phyloP scores from a whole-genome alignment of 2,888 invertebrate species.

The Lepidocyrtoides sp. region DNA sequence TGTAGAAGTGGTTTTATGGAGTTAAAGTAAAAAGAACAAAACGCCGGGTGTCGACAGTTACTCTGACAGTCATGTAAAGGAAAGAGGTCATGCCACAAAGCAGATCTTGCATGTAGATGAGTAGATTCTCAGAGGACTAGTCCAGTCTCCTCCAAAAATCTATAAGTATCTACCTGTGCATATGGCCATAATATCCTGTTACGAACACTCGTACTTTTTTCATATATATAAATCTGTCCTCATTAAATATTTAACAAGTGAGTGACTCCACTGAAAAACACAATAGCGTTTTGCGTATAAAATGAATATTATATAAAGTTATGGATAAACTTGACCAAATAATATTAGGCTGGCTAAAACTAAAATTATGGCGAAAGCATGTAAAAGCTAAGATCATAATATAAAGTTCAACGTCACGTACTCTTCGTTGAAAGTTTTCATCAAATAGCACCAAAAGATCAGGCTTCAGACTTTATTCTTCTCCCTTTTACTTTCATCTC shows the following conservation, averaged over 20 bases:
- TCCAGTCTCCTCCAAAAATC: conserved; percentile 14
- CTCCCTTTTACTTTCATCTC: conserved; percentile 23
- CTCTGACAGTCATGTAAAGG: conserved; percentile 49
- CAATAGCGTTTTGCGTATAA: background rate
- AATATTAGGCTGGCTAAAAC: no score
- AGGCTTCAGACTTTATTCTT: conserved; percentile 7
- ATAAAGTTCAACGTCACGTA: background rate
- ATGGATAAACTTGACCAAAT: conserved; percentile 55
- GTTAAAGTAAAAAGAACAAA: conserved; percentile 32
- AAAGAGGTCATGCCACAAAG: conserved; percentile 62
- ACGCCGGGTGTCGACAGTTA: conserved; percentile 66
- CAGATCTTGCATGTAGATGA: conserved; percentile 66
- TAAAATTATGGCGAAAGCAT: background rate
- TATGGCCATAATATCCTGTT: background rate
- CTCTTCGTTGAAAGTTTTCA: background rate
- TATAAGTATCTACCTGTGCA: background rate
- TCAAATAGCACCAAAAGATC: background rate
- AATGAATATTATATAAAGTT: background rate
- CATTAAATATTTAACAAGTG: conserved; percentile 46
- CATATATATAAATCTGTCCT: background rate
- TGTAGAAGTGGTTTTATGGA: background rate
- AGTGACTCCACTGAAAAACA: conserved; percentile 36
- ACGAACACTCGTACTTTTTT: no score
- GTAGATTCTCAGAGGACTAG: conserved; percentile 58
- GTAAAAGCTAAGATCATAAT: background rate